Conservation (phyloP, 2,113 vertebrate genomes). For the Channa maculata region DNA sequence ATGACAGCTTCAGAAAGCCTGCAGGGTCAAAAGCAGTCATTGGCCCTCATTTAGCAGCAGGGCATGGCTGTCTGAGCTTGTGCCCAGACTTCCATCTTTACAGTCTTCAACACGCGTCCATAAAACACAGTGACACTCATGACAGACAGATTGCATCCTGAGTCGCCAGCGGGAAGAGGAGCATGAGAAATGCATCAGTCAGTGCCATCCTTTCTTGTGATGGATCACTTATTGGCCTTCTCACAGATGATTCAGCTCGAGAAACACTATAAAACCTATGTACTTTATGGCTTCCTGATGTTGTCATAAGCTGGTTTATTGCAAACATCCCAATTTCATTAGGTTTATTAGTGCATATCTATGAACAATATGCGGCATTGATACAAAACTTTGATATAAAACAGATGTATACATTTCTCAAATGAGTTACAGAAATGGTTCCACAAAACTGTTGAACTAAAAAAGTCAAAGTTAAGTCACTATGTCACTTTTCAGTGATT, state of each 20-base stretch:
- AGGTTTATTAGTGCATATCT: slow-evolving; percentile 37
- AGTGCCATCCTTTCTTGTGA: slow-evolving; percentile 71
- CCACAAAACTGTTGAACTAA: too few species aligned
- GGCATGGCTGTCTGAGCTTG: slow-evolving; percentile 36
- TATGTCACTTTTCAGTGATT: too few species aligned
- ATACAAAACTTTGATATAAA: slow-evolving; percentile 24
- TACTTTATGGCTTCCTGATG: slow-evolving; percentile 69
- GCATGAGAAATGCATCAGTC: slow-evolving; percentile 73
- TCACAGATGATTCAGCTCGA: slow-evolving; percentile 46
- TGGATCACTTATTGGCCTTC: slow-evolving; percentile 60
- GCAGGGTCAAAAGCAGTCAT: slow-evolving; percentile 57
- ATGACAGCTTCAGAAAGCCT: slow-evolving; percentile 52
- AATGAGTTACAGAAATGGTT: too few species aligned
- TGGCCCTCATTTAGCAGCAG: slow-evolving; percentile 41
- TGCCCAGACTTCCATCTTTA: slow-evolving; percentile 55
- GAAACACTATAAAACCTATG: slow-evolving; percentile 51
- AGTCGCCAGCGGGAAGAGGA: slow-evolving; percentile 72
- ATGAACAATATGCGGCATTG: slow-evolving; percentile 41
- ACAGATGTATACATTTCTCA: too few species aligned
- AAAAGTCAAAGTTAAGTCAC: too few species aligned
- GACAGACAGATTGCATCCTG: slow-evolving; percentile 72
- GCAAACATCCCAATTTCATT: slow-evolving; percentile 34
- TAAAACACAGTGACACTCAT: slow-evolving; percentile 55
- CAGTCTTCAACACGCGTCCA: slow-evolving; percentile 55
- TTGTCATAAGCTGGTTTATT: slow-evolving; percentile 74